phyloP scores from a whole-genome alignment of 2,797 vertebrate species.

The Coregonus ussuriensis region DNA sequence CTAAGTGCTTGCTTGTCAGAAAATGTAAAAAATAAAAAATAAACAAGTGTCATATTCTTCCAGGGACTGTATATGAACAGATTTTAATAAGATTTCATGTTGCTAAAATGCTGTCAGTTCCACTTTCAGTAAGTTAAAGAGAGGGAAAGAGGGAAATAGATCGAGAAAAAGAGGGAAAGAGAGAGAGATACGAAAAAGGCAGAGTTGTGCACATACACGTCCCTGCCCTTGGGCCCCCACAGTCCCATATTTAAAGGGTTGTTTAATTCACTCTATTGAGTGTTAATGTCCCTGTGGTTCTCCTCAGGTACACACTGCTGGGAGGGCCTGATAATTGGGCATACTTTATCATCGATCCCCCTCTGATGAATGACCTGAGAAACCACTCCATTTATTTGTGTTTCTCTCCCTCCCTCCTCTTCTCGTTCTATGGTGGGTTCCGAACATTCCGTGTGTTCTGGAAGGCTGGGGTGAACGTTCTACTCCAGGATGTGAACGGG shows the following conservation, averaged over 20 bases:
- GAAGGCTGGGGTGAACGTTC: slow-evolving; percentile 88
- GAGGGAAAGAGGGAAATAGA: too few relatives aligned
- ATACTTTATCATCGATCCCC: slow-evolving; percentile 64
- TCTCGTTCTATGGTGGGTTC: slow-evolving; percentile 11
- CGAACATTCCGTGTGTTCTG: slow-evolving; percentile 8
- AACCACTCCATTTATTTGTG: slow-evolving; percentile 52
- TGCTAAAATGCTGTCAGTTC: too few relatives aligned
- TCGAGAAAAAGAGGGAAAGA: too few relatives aligned
- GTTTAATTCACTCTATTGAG: slow-evolving; percentile 60
- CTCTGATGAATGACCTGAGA: slow-evolving; percentile 51
- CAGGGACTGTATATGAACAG: too few relatives aligned
- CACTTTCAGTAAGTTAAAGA: too few relatives aligned
- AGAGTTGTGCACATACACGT: neutral
- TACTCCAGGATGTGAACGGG: slow-evolving; percentile 91
- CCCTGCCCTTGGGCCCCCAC: slow-evolving; percentile 25
- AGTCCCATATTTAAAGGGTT: slow-evolving; percentile 63
- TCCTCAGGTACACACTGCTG: slow-evolving; percentile 53
- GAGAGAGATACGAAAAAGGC: too few relatives aligned
- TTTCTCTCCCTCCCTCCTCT: slow-evolving; percentile 22
- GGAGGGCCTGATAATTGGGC: slow-evolving; percentile 64
- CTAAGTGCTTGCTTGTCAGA: too few relatives aligned
- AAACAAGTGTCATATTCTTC: too few relatives aligned
- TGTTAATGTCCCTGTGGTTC: slow-evolving; percentile 49
- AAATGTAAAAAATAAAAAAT: too few relatives aligned
- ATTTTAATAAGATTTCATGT: too few relatives aligned